A percentile compares a stretch with the other conserved stretches of the same genome.
phyloP scores from a whole-genome alignment of 1,140 invertebrate species.

The Eupristina koningsbergeri region DNA sequence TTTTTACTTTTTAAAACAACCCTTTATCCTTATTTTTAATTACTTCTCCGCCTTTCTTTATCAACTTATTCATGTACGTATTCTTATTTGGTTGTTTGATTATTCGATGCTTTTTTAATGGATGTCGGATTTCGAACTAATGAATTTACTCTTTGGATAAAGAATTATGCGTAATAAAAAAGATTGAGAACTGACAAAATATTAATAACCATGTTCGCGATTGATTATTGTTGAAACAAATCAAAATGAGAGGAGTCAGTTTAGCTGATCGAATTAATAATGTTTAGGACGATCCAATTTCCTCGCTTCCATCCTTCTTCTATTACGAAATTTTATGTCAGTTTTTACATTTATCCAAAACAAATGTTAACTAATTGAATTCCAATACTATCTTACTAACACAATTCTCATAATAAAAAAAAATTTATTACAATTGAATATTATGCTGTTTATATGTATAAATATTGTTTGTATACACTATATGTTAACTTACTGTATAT shows the following conservation, averaged over 20 bases:
- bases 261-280: not conserved
- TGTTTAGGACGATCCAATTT: not conserved
- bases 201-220: not conserved
- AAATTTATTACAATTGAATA: not conserved
- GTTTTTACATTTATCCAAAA: not conserved
- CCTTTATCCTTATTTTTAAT: not conserved
- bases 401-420: not conserved
- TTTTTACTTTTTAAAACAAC: not conserved
- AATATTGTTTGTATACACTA: no score
- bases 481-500: no score
- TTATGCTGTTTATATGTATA: no score
- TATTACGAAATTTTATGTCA: not conserved
- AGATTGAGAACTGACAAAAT: not conserved
- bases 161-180: not conserved
- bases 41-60: not conserved
- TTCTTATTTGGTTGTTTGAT: no score
- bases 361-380: not conserved
- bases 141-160: not conserved
- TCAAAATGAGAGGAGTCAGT: not conserved
- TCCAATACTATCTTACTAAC: not conserved
- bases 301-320: not conserved
- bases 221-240: not conserved
- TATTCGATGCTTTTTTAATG: no score
- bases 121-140: not conserved
- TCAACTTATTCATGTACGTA: not conserved